phyloP scores from a whole-genome alignment of 2,888 invertebrate genomes.

The Athalia cordata region DNA sequence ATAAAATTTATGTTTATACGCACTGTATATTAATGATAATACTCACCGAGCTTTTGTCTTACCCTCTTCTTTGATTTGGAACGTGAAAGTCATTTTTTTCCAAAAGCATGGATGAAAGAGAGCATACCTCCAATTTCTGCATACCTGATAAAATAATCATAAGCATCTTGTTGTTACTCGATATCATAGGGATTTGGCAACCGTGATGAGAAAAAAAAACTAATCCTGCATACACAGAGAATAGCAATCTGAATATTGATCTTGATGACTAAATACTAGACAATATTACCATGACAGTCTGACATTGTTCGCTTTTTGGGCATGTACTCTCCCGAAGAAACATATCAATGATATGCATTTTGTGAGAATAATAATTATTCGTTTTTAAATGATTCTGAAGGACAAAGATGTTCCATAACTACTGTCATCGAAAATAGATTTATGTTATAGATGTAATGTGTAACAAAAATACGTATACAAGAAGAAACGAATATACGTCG shows the following conservation, averaged over 20 bases:
- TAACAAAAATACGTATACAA: neutral
- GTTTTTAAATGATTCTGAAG: constrained; percentile 22
- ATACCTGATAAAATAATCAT: constrained; percentile 65
- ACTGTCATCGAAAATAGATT: neutral
- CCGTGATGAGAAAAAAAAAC: neutral
- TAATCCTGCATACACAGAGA: too few relatives aligned
- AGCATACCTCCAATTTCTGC: constrained; percentile 77
- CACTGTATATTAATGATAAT: neutral
- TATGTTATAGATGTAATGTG: neutral
- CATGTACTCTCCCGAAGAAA: too few relatives aligned
- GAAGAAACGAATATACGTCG: neutral
- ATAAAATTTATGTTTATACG: neutral
- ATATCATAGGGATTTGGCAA: neutral
- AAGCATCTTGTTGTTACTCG: constrained; percentile 5
- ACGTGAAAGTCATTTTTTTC: constrained; percentile 71
- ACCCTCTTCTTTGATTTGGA: constrained; percentile 65
- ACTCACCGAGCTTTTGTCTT: constrained; percentile 67
- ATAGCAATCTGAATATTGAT: too few relatives aligned
- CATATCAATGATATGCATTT: neutral
- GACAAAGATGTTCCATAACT: neutral
- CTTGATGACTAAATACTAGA: too few relatives aligned
- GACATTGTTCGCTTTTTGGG: too few relatives aligned
- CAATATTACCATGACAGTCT: too few relatives aligned
- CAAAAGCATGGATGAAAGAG: constrained; percentile 73
- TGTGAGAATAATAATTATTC: neutral